Evolutionary conservation across 2,888 invertebrate genomes (phyloP).

Genomic region (Gonocerus acuteangulatus): DNA sequence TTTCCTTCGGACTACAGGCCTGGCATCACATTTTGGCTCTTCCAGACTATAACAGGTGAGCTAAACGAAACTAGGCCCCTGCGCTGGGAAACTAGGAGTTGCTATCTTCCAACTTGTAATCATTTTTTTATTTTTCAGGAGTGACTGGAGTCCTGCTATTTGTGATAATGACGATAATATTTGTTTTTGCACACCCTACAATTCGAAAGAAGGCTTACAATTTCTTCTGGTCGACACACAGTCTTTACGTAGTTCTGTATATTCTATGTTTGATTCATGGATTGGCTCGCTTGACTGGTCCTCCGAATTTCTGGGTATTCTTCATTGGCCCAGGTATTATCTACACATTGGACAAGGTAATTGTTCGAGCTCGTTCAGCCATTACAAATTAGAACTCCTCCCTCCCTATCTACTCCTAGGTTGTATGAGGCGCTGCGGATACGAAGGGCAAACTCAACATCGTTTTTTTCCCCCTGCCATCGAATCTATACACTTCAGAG

Average conservation of each 20-base stretch:
- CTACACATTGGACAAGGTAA: constrained; percentile 80
- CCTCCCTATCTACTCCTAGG: no score
- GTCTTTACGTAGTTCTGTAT: constrained; percentile 78
- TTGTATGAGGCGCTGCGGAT: no score
- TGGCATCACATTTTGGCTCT: constrained; percentile 91
- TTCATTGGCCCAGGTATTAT: constrained; percentile 85
- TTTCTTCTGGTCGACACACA: constrained; percentile 91
- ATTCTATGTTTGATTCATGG: constrained; percentile 82
- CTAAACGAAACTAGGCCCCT: no score
- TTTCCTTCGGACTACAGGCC: constrained; percentile 91
- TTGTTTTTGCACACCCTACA: constrained; percentile 91
- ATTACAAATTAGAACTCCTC: no score
- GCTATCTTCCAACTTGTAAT: background rate
- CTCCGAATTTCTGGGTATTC: constrained; percentile 88
- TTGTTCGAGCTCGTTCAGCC: no score
- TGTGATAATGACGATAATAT: constrained; percentile 86
- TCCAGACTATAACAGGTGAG: constrained; percentile 86
- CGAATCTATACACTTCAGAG: no score
- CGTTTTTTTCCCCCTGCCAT: no score
- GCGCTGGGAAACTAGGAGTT: no score
- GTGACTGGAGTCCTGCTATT: constrained; percentile 80
- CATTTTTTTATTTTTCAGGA: constrained; percentile 48
- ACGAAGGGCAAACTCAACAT: no score
- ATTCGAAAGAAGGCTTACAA: constrained; percentile 89
- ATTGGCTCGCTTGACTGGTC: constrained; percentile 80